phyloP scores from a whole-genome alignment of 92 coral and sea anemone species.

The Chrysogorgia sp. region DNA sequence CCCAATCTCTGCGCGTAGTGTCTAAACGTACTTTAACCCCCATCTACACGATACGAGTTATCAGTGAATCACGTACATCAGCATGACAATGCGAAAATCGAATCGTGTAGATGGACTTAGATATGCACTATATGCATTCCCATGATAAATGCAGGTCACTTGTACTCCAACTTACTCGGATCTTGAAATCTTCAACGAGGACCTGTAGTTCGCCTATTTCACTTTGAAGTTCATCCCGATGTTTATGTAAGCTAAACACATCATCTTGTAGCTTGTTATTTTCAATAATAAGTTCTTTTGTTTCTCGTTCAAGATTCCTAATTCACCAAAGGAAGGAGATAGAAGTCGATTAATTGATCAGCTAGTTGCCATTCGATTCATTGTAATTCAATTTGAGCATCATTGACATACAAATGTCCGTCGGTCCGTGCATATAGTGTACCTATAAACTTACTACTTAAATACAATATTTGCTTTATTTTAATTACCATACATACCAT shows the following conservation, averaged over 20 bases:
- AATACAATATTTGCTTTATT: background rate
- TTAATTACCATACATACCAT: slow-evolving; percentile 6
- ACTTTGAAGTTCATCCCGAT: slow-evolving; percentile 84
- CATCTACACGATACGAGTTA: too few relatives aligned
- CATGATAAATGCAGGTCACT: background rate
- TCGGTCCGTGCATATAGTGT: too few relatives aligned
- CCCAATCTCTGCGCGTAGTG: too few relatives aligned
- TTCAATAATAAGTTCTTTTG: slow-evolving; percentile 68
- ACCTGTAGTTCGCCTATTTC: slow-evolving; percentile 91
- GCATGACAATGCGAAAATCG: too few relatives aligned
- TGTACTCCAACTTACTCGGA: slow-evolving; percentile 53
- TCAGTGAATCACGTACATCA: background rate
- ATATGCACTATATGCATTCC: slow-evolving; percentile 7
- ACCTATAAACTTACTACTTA: background rate
- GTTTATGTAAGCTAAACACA: slow-evolving; percentile 49
- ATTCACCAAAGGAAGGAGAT: background rate
- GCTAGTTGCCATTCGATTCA: too few relatives aligned
- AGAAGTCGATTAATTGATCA: background rate
- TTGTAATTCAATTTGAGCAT: too few relatives aligned
- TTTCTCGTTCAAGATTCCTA: slow-evolving; percentile 83
- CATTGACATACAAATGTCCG: too few relatives aligned
- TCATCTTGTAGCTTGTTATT: slow-evolving; percentile 65
- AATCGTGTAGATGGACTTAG: too few relatives aligned
- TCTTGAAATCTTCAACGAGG: slow-evolving; percentile 87
- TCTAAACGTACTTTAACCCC: too few relatives aligned